A percentile compares a stretch with the other conserved stretches of the same genome.
These are phyloP conservation scores for Allygus modestus DNA, from an alignment of 2,888 invertebrate genomes.

Conservation along the genomic window DNA sequence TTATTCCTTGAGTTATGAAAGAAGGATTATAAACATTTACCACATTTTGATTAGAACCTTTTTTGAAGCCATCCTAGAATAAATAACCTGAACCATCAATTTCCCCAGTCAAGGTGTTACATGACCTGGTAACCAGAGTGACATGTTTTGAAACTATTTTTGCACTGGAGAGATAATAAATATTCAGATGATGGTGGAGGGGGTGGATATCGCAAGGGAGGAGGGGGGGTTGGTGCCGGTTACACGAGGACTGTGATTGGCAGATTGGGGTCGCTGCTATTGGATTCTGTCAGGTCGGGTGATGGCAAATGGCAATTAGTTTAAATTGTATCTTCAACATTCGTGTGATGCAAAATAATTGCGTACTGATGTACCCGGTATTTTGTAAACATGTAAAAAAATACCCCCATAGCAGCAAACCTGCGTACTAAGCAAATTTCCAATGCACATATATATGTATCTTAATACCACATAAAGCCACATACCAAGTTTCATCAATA, in stretches of 20 bases:
- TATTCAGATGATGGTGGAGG: background rate
- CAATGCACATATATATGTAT: no score
- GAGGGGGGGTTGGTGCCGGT: background rate
- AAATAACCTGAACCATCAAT: no score
- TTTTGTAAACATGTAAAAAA: background rate
- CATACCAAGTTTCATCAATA: no score
- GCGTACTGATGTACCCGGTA: background rate
- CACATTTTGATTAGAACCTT: no score
- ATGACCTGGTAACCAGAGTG: background rate
- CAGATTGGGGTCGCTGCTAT: slow-evolving; percentile 18
- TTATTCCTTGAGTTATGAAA: no score
- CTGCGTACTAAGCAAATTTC: no score
- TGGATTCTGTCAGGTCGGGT: slow-evolving; percentile 42
- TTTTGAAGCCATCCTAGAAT: no score
- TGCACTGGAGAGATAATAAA: slow-evolving; percentile 1
- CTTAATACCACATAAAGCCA: no score
- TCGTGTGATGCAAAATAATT: slow-evolving; percentile 9
- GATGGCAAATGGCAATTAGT: slow-evolving; percentile 43
- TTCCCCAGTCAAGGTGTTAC: no score
- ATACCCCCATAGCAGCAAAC: no score
- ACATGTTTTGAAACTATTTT: slow-evolving; percentile 24
- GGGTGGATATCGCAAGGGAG: no score
- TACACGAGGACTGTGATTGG: slow-evolving; percentile 12
- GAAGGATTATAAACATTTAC: no score
- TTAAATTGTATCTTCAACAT: slow-evolving; percentile 41